These are phyloP conservation scores for Aphis craccivora DNA, from an alignment of 1,140 invertebrate genomes.

Conservation along the genomic window DNA sequence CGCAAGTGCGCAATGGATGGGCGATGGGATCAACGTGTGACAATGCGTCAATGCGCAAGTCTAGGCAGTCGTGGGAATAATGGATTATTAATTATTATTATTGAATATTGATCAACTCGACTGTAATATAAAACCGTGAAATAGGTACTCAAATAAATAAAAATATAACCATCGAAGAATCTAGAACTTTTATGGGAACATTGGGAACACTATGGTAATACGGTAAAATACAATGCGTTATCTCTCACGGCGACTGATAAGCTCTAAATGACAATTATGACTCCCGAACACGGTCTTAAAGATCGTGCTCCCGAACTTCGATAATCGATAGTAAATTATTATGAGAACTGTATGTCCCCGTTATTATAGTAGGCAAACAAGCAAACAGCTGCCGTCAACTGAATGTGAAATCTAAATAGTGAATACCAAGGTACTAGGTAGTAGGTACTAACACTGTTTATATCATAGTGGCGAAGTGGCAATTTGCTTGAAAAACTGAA, in stretches of 20 bases:
- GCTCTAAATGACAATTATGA: neutral
- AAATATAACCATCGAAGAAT: neutral
- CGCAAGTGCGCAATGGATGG: neutral
- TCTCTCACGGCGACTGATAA: neutral
- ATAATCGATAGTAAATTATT: neutral
- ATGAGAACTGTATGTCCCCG: too few relatives aligned
- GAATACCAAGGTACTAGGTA: too few relatives aligned
- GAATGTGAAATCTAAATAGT: neutral
- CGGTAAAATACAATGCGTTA: neutral
- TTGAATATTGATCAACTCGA: neutral
- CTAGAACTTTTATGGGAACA: neutral
- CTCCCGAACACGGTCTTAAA: too few relatives aligned
- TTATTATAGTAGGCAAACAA: too few relatives aligned
- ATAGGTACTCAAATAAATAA: too few relatives aligned
- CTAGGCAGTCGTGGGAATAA: neutral
- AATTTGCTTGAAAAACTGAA: too few relatives aligned
- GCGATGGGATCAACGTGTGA: neutral
- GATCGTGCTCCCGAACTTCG: too few relatives aligned
- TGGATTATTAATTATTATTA: too few relatives aligned
- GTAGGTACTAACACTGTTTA: too few relatives aligned
- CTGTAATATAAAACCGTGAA: too few relatives aligned
- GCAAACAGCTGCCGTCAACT: too few relatives aligned
- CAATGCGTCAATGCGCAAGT: neutral
- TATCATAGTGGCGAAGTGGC: too few relatives aligned
- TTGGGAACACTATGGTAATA: neutral